A percentile compares a stretch with the other conserved stretches of the same genome.
These are phyloP conservation scores for Drosophila barbarae DNA, from an alignment of 2,888 invertebrate genomes.

Conservation along the genomic window DNA sequence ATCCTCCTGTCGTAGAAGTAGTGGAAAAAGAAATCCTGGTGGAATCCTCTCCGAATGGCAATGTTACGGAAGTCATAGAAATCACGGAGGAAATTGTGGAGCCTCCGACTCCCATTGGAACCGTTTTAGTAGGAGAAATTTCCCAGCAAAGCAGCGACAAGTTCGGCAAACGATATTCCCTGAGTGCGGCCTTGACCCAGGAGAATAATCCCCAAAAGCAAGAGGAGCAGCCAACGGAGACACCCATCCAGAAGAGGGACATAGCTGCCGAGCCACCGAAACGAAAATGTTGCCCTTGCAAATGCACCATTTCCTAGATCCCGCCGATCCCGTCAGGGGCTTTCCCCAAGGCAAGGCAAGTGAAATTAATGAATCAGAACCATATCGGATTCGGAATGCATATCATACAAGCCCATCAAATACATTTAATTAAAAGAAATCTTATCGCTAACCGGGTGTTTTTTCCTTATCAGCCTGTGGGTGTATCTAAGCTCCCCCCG, in stretches of 20 bases:
- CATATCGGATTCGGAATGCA: conserved; percentile 1
- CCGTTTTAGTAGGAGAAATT: conserved; percentile 24
- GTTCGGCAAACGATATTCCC: conserved; percentile 32
- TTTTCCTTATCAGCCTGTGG: conserved; percentile 25
- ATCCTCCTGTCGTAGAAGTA: conserved; percentile 16
- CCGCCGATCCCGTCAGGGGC: conserved; percentile 19
- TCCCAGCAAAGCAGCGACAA: conserved; percentile 31
- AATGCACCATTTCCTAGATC: conserved; percentile 30
- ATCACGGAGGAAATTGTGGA: conserved; percentile 15
- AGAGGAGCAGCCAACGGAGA: conserved; percentile 2
- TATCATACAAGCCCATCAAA: conserved; percentile 5
- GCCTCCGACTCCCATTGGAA: conserved; percentile 14
- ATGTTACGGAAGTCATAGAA: conserved; percentile 20
- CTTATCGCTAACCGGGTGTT: conserved; percentile 19
- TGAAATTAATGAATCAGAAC: conserved; percentile 18
- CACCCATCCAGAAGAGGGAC: conserved; percentile 3
- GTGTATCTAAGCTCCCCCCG: conserved; percentile 20
- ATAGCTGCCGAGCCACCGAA: conserved; percentile 15
- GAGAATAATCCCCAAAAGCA: background rate
- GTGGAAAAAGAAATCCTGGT: conserved; percentile 31
- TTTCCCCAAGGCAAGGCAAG: conserved; percentile 22
- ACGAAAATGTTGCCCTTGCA: conserved; percentile 34
- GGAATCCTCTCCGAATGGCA: conserved; percentile 2
- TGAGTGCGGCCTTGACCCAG: conserved; percentile 20
- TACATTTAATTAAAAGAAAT: conserved; percentile 5